Evolutionary conservation across 2,888 invertebrate species (phyloP).

Genomic region (Pasiphila rectangulata): DNA sequence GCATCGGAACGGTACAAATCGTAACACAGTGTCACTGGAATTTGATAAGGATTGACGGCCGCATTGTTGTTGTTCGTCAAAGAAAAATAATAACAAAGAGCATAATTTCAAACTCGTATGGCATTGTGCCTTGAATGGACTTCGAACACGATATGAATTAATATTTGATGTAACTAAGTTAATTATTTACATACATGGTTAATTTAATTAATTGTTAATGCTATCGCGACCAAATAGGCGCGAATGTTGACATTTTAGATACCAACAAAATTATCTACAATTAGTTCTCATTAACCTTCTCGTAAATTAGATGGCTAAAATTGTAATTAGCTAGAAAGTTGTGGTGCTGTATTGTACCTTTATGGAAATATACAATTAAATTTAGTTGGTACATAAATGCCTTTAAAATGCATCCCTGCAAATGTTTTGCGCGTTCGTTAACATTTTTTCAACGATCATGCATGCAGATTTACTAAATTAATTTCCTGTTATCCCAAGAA

Average conservation of each 20-base stretch:
- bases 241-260: constrained; percentile 4
- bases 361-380: background rate
- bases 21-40: constrained; percentile 46
- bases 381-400: no score
- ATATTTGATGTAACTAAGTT: constrained; percentile 25
- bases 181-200: background rate
- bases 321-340: constrained; percentile 7
- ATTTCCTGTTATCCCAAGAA: no score
- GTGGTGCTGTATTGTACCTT: background rate
- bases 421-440: no score
- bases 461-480: no score
- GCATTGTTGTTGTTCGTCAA: constrained; percentile 49
- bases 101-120: constrained; percentile 39
- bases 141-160: constrained; percentile 40
- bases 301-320: constrained; percentile 10
- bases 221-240: constrained; percentile 14
- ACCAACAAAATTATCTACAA: constrained; percentile 1
- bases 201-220: constrained; percentile 25
- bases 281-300: constrained; percentile 13
- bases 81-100: constrained; percentile 44
- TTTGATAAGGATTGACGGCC: constrained; percentile 57
- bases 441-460: no score
- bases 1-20: constrained; percentile 18
- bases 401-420: no score
- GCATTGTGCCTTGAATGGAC: constrained; percentile 42